These are phyloP conservation scores for Chrysodeixis includens DNA, from an alignment of 2,888 invertebrate species.

Conservation along the genomic window DNA sequence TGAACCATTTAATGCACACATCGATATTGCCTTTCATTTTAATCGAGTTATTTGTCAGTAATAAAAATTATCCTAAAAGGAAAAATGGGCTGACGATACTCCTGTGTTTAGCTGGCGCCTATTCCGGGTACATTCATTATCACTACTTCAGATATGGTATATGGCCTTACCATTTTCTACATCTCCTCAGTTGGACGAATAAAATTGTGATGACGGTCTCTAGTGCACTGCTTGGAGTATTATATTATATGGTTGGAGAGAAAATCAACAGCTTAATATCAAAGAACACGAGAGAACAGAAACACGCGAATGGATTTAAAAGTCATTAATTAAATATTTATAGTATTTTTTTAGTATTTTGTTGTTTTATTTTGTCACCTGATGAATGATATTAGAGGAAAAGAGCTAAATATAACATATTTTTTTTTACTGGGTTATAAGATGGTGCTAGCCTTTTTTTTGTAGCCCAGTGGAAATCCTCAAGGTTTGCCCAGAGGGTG, in stretches of 20 bases:
- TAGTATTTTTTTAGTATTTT: neutral
- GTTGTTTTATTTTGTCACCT: constrained; percentile 13
- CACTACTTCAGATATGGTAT: constrained; percentile 91
- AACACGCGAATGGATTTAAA: constrained; percentile 50
- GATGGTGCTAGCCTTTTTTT: too few relatives aligned
- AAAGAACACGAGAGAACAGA: constrained; percentile 67
- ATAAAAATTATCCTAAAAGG: constrained; percentile 92
- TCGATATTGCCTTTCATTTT: constrained; percentile 93
- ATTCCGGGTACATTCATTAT: constrained; percentile 92
- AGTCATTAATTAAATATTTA: constrained; percentile 28
- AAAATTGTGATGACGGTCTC: constrained; percentile 92
- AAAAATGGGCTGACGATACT: constrained; percentile 90
- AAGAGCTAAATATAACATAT: too few relatives aligned
- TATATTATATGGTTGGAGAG: constrained; percentile 92
- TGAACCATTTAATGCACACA: constrained; percentile 97
- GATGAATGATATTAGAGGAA: too few relatives aligned
- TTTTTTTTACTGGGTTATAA: too few relatives aligned
- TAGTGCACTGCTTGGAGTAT: constrained; percentile 88
- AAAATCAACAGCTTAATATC: constrained; percentile 91
- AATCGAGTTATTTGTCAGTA: constrained; percentile 92
- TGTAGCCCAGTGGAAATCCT: too few relatives aligned
- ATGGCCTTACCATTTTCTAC: constrained; percentile 97
- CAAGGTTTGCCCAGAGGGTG: too few relatives aligned
- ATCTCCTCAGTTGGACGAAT: constrained; percentile 91
- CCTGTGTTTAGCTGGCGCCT: constrained; percentile 89